Evolutionary conservation across 2,888 invertebrate species (phyloP).

Genomic region (Ephialtes manifestator): DNA sequence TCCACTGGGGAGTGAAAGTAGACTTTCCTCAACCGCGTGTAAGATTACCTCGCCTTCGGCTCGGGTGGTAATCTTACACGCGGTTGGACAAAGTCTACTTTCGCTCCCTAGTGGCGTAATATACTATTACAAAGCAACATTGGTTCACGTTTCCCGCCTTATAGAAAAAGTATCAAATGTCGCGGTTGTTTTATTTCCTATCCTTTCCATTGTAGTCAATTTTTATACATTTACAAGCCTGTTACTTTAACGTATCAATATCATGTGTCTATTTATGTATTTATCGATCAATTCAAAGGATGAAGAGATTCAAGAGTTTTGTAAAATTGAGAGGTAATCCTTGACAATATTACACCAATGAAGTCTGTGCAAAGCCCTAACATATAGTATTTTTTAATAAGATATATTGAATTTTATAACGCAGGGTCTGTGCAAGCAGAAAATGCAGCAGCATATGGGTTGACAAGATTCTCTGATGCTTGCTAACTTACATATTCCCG

Average conservation of each 20-base stretch:
- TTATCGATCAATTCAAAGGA: not conserved
- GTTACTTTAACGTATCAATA: not conserved
- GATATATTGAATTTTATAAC: not conserved
- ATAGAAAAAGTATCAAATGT: too few species aligned
- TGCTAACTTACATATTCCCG: conserved; percentile 14
- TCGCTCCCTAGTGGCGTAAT: too few species aligned
- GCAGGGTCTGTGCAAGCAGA: conserved; percentile 2
- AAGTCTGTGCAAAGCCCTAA: conserved; percentile 16
- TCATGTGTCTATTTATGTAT: not conserved
- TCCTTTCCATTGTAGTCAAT: not conserved
- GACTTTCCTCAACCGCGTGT: too few species aligned
- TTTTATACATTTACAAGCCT: too few species aligned
- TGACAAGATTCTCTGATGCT: conserved; percentile 13
- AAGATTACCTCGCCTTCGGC: too few species aligned
- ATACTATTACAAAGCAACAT: too few species aligned
- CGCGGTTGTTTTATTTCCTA: too few species aligned
- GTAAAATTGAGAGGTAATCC: not conserved
- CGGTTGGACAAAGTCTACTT: too few species aligned
- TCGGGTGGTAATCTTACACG: too few species aligned
- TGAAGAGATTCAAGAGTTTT: not conserved
- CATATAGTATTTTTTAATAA: not conserved
- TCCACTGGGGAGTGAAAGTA: too few species aligned
- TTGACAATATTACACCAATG: conserved; percentile 27
- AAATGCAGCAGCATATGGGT: conserved; percentile 11
- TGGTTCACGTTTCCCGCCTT: too few species aligned